A percentile compares a stretch with the other conserved stretches of the same genome.
Evolutionary conservation across 30 jellyfish, hydroid and myxozoan genomes (phyloP).

Genomic region (Turritopsis dohrnii): DNA sequence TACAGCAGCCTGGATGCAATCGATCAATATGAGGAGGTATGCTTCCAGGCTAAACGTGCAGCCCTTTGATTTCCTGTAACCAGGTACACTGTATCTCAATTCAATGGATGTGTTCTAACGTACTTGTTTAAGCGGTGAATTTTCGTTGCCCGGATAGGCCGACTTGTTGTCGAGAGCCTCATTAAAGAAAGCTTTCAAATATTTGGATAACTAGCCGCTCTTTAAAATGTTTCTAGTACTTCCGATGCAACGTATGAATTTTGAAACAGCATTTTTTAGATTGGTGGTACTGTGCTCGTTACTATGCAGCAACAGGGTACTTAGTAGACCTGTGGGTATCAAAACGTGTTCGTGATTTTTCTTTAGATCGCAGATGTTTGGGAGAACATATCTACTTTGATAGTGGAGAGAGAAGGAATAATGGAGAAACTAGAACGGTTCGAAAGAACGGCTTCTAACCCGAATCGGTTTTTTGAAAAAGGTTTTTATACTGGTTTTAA

Average conservation of each 20-base stretch:
- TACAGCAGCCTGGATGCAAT: conserved; percentile 46
- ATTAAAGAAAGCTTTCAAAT: too few species aligned
- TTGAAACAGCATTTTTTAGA: background rate
- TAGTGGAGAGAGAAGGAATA: conserved; percentile 57
- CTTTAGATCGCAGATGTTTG: conserved; percentile 31
- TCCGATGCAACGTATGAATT: background rate
- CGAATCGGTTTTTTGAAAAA: conserved; percentile 81
- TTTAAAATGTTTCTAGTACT: background rate
- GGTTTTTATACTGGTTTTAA: conserved; percentile 35
- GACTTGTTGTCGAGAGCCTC: too few species aligned
- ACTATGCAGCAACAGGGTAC: too few species aligned
- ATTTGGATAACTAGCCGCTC: too few species aligned
- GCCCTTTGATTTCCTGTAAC: too few species aligned
- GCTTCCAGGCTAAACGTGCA: too few species aligned
- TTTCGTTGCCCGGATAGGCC: too few species aligned
- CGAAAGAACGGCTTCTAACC: conserved; percentile 89
- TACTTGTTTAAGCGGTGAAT: too few species aligned
- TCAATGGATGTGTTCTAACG: too few species aligned
- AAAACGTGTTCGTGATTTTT: conserved; percentile 1
- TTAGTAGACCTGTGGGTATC: too few species aligned
- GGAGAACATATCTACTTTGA: conserved; percentile 49
- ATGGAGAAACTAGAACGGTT: conserved; percentile 55
- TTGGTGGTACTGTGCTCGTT: background rate
- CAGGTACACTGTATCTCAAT: too few species aligned
- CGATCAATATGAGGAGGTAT: conserved; percentile 41